Evolutionary conservation across 2,888 invertebrate species (phyloP), one percentile per base, ranked within the genome.

Genomic region (Willowsia nigromaculata): DNA sequence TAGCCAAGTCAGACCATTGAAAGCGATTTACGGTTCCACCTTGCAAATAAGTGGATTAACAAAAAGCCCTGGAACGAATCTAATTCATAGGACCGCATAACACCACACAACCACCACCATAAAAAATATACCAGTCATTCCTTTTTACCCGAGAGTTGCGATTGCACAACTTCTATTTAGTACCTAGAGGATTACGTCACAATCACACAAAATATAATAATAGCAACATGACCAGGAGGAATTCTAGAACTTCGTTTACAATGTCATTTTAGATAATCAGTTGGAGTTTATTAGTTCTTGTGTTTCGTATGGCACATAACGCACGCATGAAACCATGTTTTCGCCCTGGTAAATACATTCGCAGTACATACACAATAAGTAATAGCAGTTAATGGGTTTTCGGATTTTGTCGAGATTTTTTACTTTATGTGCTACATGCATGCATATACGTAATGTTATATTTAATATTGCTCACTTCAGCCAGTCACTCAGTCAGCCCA

Each of bases 21-120:
- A 65, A 82, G n/a, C 65, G 78, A 62, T 86, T 86, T 68, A 80
- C 65, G 47, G 86, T 78, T 80, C 53, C 86, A 80, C 86, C 86
- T 86, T 78, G 86, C 86, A 85, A 76, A 80, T 86, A 85, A 76
- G 85, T 62, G 33, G 86, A 78, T 78, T 56, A 78, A 78, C 78
- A 33, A 78, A 78, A 22, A n/a, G n/a, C 56, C 56, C 4, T 30
- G 76, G 78, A 56, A 56, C 78, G 9, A 56, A 40, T 37, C 22
- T 33, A 78, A 53, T 78, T 56, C 56, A 25, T 47, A 37, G 6
- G 37, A 30, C 33, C 78, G 22, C 53, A 30, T 9, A n/a, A 33
- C 40, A 7, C 15, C 43, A 27, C 9, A 15, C 25, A 27, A 74
- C 50, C 25, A 15, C 25, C 25, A 27, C 30, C 59, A 62, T 62